Percentiles rank a stretch among this genome's conserved stretches.
These are phyloP conservation scores for Ia io DNA, from an alignment of 2,113 vertebrate genomes.

Conservation along the genomic window DNA sequence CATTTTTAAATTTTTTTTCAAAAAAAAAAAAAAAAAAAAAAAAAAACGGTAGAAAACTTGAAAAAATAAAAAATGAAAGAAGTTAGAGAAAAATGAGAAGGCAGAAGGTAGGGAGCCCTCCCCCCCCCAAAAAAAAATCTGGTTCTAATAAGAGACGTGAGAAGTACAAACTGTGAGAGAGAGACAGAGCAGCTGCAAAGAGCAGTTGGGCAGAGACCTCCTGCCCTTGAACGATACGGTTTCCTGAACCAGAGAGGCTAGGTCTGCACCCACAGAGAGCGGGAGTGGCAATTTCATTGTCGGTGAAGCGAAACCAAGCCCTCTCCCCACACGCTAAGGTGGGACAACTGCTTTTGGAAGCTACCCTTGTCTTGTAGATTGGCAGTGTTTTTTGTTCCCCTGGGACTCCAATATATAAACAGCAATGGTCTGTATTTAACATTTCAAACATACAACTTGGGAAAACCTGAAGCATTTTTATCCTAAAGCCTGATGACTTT, in stretches of 20 bases:
- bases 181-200: neutral
- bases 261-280: neutral
- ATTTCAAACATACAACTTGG: conserved; percentile 3
- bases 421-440: neutral
- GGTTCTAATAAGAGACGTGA: neutral
- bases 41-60: neutral
- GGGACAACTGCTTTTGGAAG: neutral
- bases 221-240: neutral
- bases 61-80: neutral
- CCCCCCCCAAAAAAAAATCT: neutral
- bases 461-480: conserved; percentile 18
- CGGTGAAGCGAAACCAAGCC: neutral
- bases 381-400: neutral
- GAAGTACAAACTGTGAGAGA: neutral
- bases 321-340: neutral
- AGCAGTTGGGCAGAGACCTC: neutral
- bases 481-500: neutral
- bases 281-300: neutral
- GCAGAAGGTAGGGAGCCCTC: neutral
- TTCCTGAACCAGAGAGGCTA: neutral
- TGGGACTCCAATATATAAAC: neutral
- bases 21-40: neutral
- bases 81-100: no score
- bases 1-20: no score
- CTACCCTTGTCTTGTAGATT: neutral